Base-by-base conservation (phyloP, 2,888 invertebrate species). In the Micoletzkya japonica region DNA sequence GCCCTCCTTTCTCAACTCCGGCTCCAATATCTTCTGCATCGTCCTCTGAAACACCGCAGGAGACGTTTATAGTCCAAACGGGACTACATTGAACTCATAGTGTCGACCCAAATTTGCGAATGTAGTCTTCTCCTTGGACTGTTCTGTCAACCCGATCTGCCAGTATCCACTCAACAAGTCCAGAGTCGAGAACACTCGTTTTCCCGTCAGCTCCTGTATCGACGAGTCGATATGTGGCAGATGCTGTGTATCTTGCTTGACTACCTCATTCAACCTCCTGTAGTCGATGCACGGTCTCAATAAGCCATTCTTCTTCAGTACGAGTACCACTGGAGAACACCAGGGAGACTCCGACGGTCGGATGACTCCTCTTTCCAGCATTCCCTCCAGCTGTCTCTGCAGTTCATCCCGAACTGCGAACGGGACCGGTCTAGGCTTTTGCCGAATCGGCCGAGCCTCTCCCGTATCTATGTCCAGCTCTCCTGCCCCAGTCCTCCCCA, bases 21-120 rank as follows among this genome's bases (percentile, higher is more conserved):
- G 73, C 20, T 58, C 58, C 10, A 80, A 59, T 4, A 79, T 60
- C 4, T 50, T 14, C 14, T 75, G 68, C 75, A 81, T 78, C 2
- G 76, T 58, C 14, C 77, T 57, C 63, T 84, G 78, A 58, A 83
- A 85, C 1, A 76, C 75, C 0, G 81, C 78, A 1, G 79, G 79
- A 30, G 76, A 74, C 2, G 74, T 79, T 0, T 73, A 64, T 10
- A 85, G 61, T 2, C 82, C 82, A 60, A 81, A 82, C 0, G 80
- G 77, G 66, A 84, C 72, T 1, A 77, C 74, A 7, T 70, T 64
- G 66, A 73, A 84, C 57, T 83, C 71, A 52, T 66, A 85, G 26
- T 74, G 75, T 2, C 79, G 75, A 4, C 44, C 57, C 2, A 70
- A 34, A 2, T 74, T 73, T 0, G 74, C 36, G 57, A 83, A 81